Evolutionary conservation across 1,140 invertebrate genomes (phyloP), one percentile per base, ranked within the genome.

Genomic region (Anthonomus grandis): DNA sequence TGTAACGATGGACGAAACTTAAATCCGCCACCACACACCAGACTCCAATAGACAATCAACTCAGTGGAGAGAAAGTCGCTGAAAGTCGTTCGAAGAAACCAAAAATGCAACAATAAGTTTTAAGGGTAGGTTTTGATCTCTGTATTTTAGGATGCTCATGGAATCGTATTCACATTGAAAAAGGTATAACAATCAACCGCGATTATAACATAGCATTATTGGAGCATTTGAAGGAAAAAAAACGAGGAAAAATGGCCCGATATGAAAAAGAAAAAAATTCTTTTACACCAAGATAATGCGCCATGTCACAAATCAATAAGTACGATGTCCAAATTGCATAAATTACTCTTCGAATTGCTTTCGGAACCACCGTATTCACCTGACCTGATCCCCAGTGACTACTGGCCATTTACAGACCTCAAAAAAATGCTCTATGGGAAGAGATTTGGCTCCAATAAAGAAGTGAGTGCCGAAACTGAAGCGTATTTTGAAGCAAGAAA

Each of bases 31-130:
- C n/a, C 70, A 65, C 61, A 65, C 62, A 21, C 66, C 67, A 49
- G 70, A 74, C 53, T 65, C 67, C 22, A 74, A 69, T 59, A 74
- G 63, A 57, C 68, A 72, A 52, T 70, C 65, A 37, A 67, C 68
- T 64, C 57, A 66, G 51, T 67, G 59, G 65, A 60, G 55, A 68
- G 56, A 31, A n/a, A 58, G 52, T 34, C 44, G 65, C 63, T 44
- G 64, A 71, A 70, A 39, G 21, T 12, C 42, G 45, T 59, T 63
- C 60, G 51, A 69, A 69, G 55, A 64, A 67, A 23, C 44, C 52
- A 24, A 64, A 64, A 57, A 59, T 47, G 22, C 41, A 48, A 23
- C 41, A 10, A 25, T 59, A 46, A 19, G 60, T 64, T 38, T n/a
- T n/a, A n/a, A n/a, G 67, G 63, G 17, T 72, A 74, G 62, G 69